Evolutionary conservation across 2,888 invertebrate genomes (phyloP), one percentile per base, ranked within the genome.

Genomic region (Coleophora deauratella): DNA sequence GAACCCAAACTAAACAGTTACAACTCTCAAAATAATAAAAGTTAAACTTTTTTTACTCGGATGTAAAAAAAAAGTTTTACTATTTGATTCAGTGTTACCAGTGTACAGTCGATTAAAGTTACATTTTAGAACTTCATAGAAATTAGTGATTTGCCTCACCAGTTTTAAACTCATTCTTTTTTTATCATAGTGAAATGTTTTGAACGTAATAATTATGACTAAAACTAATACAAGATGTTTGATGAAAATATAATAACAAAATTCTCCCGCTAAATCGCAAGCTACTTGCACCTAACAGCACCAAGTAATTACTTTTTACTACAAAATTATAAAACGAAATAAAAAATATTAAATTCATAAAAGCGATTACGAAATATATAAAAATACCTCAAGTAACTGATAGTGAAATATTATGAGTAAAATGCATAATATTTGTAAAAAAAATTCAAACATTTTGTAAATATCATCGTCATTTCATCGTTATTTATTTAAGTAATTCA

Each of bases 41-140:
- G n/a, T n/a, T n/a, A n/a, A n/a, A n/a, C n/a, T n/a, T n/a, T n/a
- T n/a, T n/a, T n/a, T n/a, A n/a, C n/a, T n/a, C n/a, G n/a, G n/a
- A n/a, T n/a, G n/a, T n/a, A n/a, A n/a, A n/a, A n/a, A n/a, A n/a
- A n/a, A n/a, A n/a, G n/a, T n/a, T n/a, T n/a, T n/a, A n/a, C n/a
- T n/a, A n/a, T n/a, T n/a, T n/a, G n/a, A n/a, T n/a, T n/a, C n/a
- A n/a, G n/a, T 11, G 27, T 27, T 32, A 15, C 34, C 38, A 36
- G n/a, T n/a, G n/a, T 62, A 68, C 78, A 72, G 71, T 71, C 54
- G 68, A 64, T 68, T 66, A 57, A 50, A 62, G 67, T 59, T 62
- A 61, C 62, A 4, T 69, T 77, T 75, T 80, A 79, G 77, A 79
- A 73, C 74, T 75, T 80, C 77, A 66, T 84, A 82, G 76, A 55